phyloP scores from a whole-genome alignment of 1,140 invertebrate species.

The Zaprionus nigranus region DNA sequence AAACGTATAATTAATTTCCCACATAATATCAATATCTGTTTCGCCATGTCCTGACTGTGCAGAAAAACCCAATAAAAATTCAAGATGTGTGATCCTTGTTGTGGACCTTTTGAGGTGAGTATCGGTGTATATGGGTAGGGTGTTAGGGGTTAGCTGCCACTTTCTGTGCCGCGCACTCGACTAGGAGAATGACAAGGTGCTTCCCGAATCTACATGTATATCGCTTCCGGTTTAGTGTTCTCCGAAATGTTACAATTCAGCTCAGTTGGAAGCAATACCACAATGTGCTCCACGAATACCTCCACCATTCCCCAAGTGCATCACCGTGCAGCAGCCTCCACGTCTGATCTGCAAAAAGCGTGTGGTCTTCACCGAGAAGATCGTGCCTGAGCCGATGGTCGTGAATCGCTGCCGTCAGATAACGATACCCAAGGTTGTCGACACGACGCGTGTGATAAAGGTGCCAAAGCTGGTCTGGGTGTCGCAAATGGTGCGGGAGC shows the following conservation, averaged over 20 bases:
- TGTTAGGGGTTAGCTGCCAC: neutral
- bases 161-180: neutral
- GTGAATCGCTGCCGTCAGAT: conserved; percentile 65
- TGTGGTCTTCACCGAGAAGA: conserved; percentile 63
- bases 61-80: conserved; percentile 43
- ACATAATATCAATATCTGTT: neutral
- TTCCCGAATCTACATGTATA: neutral
- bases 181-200: neutral
- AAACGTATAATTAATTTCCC: neutral
- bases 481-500: conserved; percentile 67
- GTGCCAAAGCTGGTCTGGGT: conserved; percentile 72
- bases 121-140: neutral
- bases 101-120: conserved; percentile 79
- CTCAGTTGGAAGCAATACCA: conserved; percentile 60
- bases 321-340: conserved; percentile 73
- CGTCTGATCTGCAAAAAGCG: conserved; percentile 67
- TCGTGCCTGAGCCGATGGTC: conserved; percentile 67
- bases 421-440: conserved; percentile 69
- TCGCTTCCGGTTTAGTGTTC: conserved; percentile 48
- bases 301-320: conserved; percentile 62
- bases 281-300: conserved; percentile 66
- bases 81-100: conserved; percentile 74
- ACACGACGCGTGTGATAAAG: conserved; percentile 64
- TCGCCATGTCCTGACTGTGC: conserved; percentile 20
- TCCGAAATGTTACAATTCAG: conserved; percentile 63